Conservation (phyloP, 2,797 vertebrate genomes). For the Aulostomus chinensis region DNA sequence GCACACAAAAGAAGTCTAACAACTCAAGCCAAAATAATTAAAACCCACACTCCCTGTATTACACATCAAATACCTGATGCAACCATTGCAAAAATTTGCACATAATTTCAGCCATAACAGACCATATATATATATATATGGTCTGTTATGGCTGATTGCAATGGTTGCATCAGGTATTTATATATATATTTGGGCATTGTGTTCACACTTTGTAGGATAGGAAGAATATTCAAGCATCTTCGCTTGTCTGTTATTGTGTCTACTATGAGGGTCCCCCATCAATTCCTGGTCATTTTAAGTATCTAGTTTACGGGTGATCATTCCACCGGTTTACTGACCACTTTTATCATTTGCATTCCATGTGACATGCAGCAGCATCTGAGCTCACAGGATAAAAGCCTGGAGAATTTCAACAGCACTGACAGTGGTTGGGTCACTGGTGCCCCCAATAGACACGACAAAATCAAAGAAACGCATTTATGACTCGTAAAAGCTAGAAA, state of each 20-base stretch:
- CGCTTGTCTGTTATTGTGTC: too few relatives aligned
- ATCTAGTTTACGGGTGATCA: constrained; percentile 1
- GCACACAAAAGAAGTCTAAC: background rate
- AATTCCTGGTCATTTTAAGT: too few relatives aligned
- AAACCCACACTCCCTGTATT: constrained; percentile 3
- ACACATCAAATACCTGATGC: constrained; percentile 20
- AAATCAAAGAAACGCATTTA: too few relatives aligned
- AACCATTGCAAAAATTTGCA: constrained; percentile 25
- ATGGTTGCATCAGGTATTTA: too few relatives aligned
- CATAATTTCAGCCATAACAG: constrained; percentile 17
- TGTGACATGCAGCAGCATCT: constrained; percentile 1
- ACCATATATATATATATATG: too few relatives aligned
- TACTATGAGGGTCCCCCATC: too few relatives aligned
- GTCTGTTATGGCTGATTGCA: too few relatives aligned
- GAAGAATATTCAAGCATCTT: constrained; percentile 20
- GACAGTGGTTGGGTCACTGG: too few relatives aligned
- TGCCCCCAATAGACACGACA: too few relatives aligned
- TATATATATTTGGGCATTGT: constrained; percentile 15
- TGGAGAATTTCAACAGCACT: too few relatives aligned
- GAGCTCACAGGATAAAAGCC: constrained; percentile 8
- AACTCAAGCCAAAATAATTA: constrained; percentile 4
- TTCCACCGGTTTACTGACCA: constrained; percentile 7
- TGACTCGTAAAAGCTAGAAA: too few relatives aligned
- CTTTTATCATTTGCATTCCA: constrained; percentile 12
- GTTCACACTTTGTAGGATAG: constrained; percentile 27